Evolutionary conservation across 2,113 vertebrate genomes (phyloP), one percentile per base, ranked within the genome.

Genomic region (Numida meleagris): DNA sequence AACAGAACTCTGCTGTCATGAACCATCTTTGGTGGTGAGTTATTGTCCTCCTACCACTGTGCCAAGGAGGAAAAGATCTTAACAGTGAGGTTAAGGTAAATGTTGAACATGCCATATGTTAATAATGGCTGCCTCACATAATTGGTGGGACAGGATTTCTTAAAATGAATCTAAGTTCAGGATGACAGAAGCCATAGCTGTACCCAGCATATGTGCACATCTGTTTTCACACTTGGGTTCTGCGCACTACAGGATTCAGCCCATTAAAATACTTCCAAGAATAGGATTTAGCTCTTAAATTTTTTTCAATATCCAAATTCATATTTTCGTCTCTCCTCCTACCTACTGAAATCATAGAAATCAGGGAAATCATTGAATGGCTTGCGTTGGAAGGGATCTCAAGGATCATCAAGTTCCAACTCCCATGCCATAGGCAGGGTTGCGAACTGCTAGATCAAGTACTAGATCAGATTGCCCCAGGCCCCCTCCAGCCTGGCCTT

Each of bases 131-230:
- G 15, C 5, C 42, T 45, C 4, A 8, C 0, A 1, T 25, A n/a
- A 0, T 2, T 24, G 10, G 12, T 45, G 15, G 13, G 21, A 36
- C 3, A 34, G 24, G 29, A 43, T 45, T 82, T 66, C 40, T 43
- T 72, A 59, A 29, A 72, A 10, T 14, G 18, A 53, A n/a, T 18
- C 3, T 65, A 13, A 48, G 17, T 2, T 61, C 23, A 61, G 43
- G 48, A 24, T 31, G 48, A 21, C 25, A 51, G 24, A 48, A 62
- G 16, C 19, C 1, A 0, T 7, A 81, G 24, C 55, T 50, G 24
- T 24, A 67, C 8, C 3, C 17, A 57, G 16, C 23, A 25, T 1
- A 1, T 55, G 7, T 4, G 8, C 12, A 7, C 4, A 31, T 12
- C 12, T 53, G 29, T 7, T 75, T 70, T 29, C 38, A 40, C 24